These are phyloP conservation scores for Melangyna quadrimaculata DNA, from an alignment of 2,888 invertebrate species.

Conservation along the genomic window DNA sequence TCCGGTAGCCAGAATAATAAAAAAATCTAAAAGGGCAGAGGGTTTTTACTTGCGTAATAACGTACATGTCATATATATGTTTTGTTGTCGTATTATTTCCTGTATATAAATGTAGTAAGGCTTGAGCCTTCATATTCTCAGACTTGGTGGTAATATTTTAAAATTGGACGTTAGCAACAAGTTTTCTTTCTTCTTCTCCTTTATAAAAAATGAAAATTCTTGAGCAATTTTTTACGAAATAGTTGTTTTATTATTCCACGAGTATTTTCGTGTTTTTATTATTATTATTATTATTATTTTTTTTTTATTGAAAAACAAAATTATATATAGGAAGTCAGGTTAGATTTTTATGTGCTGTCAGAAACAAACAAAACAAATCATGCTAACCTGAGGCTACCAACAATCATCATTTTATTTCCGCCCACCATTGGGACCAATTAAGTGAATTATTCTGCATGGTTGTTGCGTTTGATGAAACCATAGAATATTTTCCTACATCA, in stretches of 20 bases:
- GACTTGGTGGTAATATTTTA: slow-evolving; percentile 13
- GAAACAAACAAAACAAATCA: background rate
- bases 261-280: slow-evolving; percentile 38
- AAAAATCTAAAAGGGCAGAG: background rate
- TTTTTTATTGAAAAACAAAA: background rate
- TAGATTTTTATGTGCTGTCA: slow-evolving; percentile 6
- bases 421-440: slow-evolving; percentile 58
- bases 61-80: background rate
- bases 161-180: slow-evolving; percentile 63
- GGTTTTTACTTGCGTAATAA: slow-evolving; percentile 31
- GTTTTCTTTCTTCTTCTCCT: slow-evolving; percentile 20
- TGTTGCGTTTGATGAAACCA: background rate
- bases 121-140: background rate
- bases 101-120: background rate
- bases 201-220: slow-evolving; percentile 18
- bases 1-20: slow-evolving; percentile 40
- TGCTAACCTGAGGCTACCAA: background rate
- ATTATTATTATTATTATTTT: too few relatives aligned
- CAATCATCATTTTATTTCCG: background rate
- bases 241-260: slow-evolving; percentile 41
- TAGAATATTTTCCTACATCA: too few relatives aligned
- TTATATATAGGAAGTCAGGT: slow-evolving; percentile 10
- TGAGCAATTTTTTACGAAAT: slow-evolving; percentile 35
- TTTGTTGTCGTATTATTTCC: slow-evolving; percentile 27
- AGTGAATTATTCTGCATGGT: slow-evolving; percentile 51